A percentile compares a stretch with the other conserved stretches of the same genome.
These are phyloP conservation scores for Platypus cylindrus DNA, from an alignment of 2,888 invertebrate genomes.

Conservation along the genomic window DNA sequence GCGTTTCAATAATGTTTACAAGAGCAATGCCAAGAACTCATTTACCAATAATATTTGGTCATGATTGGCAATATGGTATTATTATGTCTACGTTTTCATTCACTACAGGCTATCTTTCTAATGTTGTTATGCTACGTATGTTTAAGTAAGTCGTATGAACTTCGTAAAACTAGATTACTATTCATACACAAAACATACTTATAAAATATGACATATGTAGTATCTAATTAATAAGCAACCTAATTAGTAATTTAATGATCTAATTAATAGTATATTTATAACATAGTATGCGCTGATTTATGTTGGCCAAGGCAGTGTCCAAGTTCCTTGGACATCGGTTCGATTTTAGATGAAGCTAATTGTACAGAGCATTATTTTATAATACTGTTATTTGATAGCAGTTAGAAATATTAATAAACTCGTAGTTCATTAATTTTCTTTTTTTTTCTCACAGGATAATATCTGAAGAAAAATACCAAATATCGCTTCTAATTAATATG, in stretches of 20 bases:
- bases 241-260: too few relatives aligned
- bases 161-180: background rate
- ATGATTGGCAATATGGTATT: constrained; percentile 4
- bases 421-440: too few relatives aligned
- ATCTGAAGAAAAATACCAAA: constrained; percentile 1
- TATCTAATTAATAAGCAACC: too few relatives aligned
- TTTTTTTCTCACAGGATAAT: background rate
- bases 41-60: background rate
- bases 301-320: too few relatives aligned
- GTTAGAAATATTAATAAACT: too few relatives aligned
- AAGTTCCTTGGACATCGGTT: too few relatives aligned
- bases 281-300: too few relatives aligned
- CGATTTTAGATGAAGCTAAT: background rate
- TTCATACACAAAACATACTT: too few relatives aligned
- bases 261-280: too few relatives aligned
- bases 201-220: too few relatives aligned
- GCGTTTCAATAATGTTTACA: background rate
- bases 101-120: constrained; percentile 1
- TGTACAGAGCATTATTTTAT: background rate
- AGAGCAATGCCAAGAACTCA: constrained; percentile 1
- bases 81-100: background rate
- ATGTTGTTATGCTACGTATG: constrained; percentile 1
- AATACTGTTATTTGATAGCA: too few relatives aligned
- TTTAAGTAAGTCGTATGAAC: background rate
- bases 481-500: background rate